Conservation (phyloP, 2,797 vertebrate species). For the Semotilus atromaculatus region DNA sequence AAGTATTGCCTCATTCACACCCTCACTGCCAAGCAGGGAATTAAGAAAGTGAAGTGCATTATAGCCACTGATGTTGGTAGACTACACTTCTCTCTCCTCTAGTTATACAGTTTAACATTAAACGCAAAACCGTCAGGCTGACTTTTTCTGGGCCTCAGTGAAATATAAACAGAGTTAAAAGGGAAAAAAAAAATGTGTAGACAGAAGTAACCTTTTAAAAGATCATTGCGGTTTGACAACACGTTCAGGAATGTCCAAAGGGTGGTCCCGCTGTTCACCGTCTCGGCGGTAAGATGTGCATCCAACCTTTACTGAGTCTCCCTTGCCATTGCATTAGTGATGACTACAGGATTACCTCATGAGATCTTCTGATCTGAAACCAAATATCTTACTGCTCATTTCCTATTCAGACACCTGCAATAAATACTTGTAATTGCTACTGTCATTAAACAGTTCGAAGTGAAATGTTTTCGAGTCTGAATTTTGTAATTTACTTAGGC, state of each 20-base stretch:
- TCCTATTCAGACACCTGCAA: constrained; percentile 68
- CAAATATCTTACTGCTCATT: constrained; percentile 74
- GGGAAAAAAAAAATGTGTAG: constrained; percentile 33
- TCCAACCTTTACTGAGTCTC: constrained; percentile 58
- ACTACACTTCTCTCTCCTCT: background rate
- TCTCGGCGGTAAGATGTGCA: constrained; percentile 47
- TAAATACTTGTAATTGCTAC: constrained; percentile 74
- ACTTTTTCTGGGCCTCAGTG: constrained; percentile 53
- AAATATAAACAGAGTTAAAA: constrained; percentile 64
- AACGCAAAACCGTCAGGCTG: constrained; percentile 21
- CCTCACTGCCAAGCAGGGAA: constrained; percentile 45
- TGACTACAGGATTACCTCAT: constrained; percentile 52
- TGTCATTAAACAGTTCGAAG: constrained; percentile 62
- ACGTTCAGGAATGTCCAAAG: constrained; percentile 54
- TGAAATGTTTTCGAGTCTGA: constrained; percentile 42
- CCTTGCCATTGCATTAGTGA: constrained; percentile 48
- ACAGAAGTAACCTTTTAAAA: constrained; percentile 59
- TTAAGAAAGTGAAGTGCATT: constrained; percentile 10
- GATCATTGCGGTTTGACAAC: constrained; percentile 61
- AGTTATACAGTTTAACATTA: constrained; percentile 19
- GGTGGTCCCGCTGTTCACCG: constrained; percentile 46
- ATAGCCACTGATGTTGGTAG: constrained; percentile 33
- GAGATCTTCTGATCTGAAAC: constrained; percentile 70
- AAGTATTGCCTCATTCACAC: constrained; percentile 54
- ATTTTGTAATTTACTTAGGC: constrained; percentile 28